Base-by-base conservation (phyloP, 2,888 invertebrate species). In the Teleiodes luculella region DNA sequence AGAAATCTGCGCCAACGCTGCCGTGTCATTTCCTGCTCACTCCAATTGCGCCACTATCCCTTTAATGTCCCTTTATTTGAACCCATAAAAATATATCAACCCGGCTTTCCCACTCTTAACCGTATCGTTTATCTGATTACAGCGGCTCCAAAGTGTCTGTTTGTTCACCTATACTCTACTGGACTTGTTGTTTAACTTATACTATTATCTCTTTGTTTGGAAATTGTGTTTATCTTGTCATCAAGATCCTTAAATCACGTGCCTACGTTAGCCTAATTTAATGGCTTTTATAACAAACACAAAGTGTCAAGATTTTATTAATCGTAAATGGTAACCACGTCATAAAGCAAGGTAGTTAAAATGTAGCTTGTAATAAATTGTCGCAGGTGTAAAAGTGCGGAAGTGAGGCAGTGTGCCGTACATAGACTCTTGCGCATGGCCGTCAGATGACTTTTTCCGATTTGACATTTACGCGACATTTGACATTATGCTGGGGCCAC, bases 391-490 rank as follows among this genome's bases (percentile, higher is more conserved):
- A 47, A 64, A 68, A 65, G 63, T 58, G 50, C 66, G 70, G 70
- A 71, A 70, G 68, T 61, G 53, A 18, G 11, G 55, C 14, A 7
- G 3, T 11, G 33, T 33, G 18, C 39, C 39, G 18, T 11, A 43
- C 13, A 35, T 28, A n/a, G 50, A 11, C 24, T 28, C 39, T 8
- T 1, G 57, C 66, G 62, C 24, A 28, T 18, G 20, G 2, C 57
- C 66, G 62, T 74, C 73, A 75, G 71, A 69, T 78, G 74, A 75
- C 75, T 79, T 80, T 81, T 80, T 78, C 68, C 59, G 63, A 54
- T 35, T 56, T 86, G 88, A 81, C 87, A 87, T 88, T 88, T 88
- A 77, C 67, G 64, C 67, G 84, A 80, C 86, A 83, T 83, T 86
- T 88, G 88, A 88, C 88, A 88, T 88, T 88, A 79, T 76, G 49